A percentile compares a stretch with the other conserved stretches of the same genome.
These are phyloP conservation scores for Parnassius smintheus DNA, from an alignment of 2,888 invertebrate genomes.

Conservation along the genomic window DNA sequence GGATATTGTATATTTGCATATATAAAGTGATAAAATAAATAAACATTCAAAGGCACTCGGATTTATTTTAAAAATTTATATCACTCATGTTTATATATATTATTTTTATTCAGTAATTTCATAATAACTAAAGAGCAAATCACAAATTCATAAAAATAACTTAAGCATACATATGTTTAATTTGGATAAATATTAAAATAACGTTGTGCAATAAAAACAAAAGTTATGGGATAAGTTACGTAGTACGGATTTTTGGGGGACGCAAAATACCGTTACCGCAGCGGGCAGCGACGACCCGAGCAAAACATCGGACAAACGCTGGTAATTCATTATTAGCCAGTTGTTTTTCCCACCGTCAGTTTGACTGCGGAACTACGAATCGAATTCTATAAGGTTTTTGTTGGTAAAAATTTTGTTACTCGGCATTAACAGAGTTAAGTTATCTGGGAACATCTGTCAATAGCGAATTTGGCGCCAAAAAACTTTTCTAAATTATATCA, in stretches of 20 bases:
- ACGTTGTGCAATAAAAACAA: conserved; percentile 3
- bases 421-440: conserved; percentile 15
- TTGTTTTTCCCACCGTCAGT: conserved; percentile 57
- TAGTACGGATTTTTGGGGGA: conserved; percentile 38
- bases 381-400: conserved; percentile 5
- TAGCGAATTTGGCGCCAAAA: conserved; percentile 24
- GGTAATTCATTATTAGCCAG: conserved; percentile 64
- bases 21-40: too few relatives aligned
- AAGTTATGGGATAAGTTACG: conserved; percentile 32
- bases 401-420: conserved; percentile 9
- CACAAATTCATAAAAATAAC: too few relatives aligned
- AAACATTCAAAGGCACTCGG: too few relatives aligned
- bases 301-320: conserved; percentile 37
- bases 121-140: too few relatives aligned
- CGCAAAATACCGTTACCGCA: conserved; percentile 35
- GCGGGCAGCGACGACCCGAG: conserved; percentile 29
- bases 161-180: not conserved
- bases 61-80: too few relatives aligned
- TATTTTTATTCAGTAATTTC: too few relatives aligned
- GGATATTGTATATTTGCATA: too few relatives aligned
- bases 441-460: conserved; percentile 20
- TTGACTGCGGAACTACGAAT: conserved; percentile 29
- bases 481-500: conserved; percentile 16
- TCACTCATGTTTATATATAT: too few relatives aligned
- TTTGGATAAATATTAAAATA: not conserved